Evolutionary conservation across 2,888 invertebrate genomes (phyloP).

Genomic region (Lycophotia porphyrea): DNA sequence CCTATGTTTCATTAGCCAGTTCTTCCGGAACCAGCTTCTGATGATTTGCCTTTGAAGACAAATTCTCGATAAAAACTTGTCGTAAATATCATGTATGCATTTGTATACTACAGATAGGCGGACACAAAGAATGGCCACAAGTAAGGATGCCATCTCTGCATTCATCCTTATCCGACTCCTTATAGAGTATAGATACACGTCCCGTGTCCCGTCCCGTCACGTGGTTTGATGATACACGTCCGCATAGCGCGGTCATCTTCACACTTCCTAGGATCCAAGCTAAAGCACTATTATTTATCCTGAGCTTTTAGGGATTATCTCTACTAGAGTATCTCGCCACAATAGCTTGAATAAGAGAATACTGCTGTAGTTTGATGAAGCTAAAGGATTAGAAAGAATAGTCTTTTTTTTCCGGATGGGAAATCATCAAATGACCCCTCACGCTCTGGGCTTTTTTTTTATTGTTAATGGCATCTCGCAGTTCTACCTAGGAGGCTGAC

Average conservation of each 20-base stretch:
- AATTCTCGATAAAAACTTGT: constrained; percentile 1
- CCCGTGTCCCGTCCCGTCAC: too few species aligned
- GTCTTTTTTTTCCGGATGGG: too few species aligned
- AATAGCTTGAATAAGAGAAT: not conserved
- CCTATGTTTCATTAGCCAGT: not conserved
- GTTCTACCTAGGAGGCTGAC: too few species aligned
- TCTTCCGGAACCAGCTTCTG: constrained; percentile 18
- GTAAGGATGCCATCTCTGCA: constrained; percentile 22
- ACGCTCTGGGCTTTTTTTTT: too few species aligned
- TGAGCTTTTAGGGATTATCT: constrained; percentile 12
- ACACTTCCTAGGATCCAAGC: constrained; percentile 27
- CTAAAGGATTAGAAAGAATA: not conserved
- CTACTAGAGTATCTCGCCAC: not conserved
- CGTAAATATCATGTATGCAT: not conserved
- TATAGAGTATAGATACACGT: not conserved
- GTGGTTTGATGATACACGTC: constrained; percentile 44
- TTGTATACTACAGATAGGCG: not conserved
- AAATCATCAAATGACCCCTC: too few species aligned
- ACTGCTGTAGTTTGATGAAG: not conserved
- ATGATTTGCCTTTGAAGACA: constrained; percentile 12
- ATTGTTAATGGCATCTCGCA: too few species aligned
- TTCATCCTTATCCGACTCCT: constrained; percentile 27
- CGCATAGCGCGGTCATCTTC: constrained; percentile 27
- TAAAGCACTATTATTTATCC: constrained; percentile 21
- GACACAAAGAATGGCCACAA: constrained; percentile 13